phyloP scores from a whole-genome alignment of 2,888 invertebrate genomes.

The Cantharis rufa region DNA sequence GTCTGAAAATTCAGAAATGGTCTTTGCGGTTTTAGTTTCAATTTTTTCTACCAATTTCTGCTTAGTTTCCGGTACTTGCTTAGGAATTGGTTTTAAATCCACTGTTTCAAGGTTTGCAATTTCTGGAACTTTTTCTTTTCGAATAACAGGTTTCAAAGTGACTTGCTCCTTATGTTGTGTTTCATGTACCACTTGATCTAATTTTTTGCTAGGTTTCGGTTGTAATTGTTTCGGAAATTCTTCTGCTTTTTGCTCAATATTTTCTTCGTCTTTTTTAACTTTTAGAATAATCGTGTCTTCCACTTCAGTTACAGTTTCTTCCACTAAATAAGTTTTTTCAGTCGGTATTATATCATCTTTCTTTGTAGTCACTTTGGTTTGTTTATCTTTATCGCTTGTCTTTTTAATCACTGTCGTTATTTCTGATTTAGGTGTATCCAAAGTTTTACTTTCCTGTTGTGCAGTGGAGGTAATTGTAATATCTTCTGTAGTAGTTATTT shows the following conservation, averaged over 20 bases:
- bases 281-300: conserved; percentile 61
- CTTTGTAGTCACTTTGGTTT: conserved; percentile 34
- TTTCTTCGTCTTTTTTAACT: conserved; percentile 37
- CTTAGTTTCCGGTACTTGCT: conserved; percentile 40
- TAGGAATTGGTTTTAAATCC: conserved; percentile 46
- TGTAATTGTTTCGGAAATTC: conserved; percentile 15
- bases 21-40: conserved; percentile 22
- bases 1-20: neutral
- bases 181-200: conserved; percentile 28
- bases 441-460: neutral
- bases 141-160: conserved; percentile 40
- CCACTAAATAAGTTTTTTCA: conserved; percentile 51
- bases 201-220: conserved; percentile 42
- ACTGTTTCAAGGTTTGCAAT: conserved; percentile 47
- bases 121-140: conserved; percentile 37
- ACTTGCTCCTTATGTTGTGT: conserved; percentile 36
- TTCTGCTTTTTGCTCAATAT: conserved; percentile 19
- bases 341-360: conserved; percentile 24
- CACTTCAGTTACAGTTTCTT: conserved; percentile 62
- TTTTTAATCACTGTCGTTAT: conserved; percentile 60
- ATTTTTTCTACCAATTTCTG: conserved; percentile 37
- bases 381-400: conserved; percentile 30
- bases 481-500: neutral
- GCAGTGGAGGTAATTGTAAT: neutral
- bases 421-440: conserved; percentile 49